phyloP scores from a whole-genome alignment of 2,888 invertebrate species.

The Brachyptera risi region DNA sequence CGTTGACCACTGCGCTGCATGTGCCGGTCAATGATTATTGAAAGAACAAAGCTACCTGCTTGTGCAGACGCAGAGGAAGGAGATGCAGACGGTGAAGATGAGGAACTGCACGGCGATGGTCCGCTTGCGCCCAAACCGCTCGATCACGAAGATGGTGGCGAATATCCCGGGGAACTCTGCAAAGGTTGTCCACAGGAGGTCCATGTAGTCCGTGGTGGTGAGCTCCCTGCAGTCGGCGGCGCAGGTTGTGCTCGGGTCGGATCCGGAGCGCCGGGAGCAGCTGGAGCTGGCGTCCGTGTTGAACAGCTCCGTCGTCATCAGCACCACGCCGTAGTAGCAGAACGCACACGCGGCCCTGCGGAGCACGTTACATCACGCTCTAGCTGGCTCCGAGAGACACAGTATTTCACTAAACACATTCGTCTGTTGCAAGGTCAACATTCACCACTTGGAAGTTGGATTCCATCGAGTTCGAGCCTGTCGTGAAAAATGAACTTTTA shows the following conservation, averaged over 20 bases:
- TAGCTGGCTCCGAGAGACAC: no score
- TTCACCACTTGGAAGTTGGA: no score
- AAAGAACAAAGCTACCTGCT: no score
- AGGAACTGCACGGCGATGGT: constrained; percentile 93
- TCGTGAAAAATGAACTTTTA: no score
- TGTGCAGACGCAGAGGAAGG: constrained; percentile 69
- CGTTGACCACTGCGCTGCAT: no score
- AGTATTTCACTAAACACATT: no score
- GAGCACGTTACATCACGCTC: constrained; percentile 20
- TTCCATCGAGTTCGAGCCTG: no score
- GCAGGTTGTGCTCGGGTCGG: constrained; percentile 48
- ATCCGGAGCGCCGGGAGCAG: constrained; percentile 24
- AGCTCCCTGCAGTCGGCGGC: constrained; percentile 67
- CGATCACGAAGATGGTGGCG: constrained; percentile 83
- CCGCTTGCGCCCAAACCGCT: constrained; percentile 82
- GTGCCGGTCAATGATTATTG: no score
- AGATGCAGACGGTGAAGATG: constrained; percentile 72
- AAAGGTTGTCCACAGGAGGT: constrained; percentile 87
- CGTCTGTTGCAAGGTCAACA: no score
- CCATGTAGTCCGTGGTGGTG: constrained; percentile 84
- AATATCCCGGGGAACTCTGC: constrained; percentile 93
- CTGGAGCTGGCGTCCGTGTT: constrained; percentile 44
- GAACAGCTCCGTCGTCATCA: constrained; percentile 92
- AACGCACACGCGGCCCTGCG: constrained; percentile 89
- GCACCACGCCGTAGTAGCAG: constrained; percentile 90